phyloP scores from a whole-genome alignment of 2,888 invertebrate genomes.

The Epinotia demarniana region DNA sequence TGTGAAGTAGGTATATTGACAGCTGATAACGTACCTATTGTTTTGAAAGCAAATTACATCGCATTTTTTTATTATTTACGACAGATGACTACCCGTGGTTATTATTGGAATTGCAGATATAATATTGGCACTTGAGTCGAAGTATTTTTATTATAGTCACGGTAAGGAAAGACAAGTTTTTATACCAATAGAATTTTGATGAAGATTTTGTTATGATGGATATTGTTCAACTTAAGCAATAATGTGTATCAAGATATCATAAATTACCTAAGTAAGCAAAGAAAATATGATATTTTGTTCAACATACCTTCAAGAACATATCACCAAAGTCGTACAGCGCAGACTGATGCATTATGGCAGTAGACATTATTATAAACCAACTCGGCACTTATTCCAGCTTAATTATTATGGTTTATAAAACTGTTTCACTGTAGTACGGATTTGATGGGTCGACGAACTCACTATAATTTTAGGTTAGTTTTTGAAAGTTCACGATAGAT shows the following conservation, averaged over 20 bases:
- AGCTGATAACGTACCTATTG: conserved; percentile 42
- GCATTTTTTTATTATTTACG: conserved; percentile 1
- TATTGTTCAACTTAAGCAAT: not conserved
- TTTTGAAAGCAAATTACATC: conserved; percentile 34
- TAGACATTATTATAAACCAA: conserved; percentile 87
- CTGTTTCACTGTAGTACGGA: conserved; percentile 79
- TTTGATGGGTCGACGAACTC: conserved; percentile 73
- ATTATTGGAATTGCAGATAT: not conserved
- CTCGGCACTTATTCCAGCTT: conserved; percentile 80
- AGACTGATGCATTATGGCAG: conserved; percentile 91
- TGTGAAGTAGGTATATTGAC: conserved; percentile 38
- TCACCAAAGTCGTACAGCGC: conserved; percentile 91
- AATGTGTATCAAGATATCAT: not conserved
- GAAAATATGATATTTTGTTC: conserved; percentile 32
- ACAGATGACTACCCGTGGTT: not conserved
- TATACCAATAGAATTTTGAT: not conserved
- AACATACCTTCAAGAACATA: conserved; percentile 88
- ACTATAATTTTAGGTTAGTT: conserved; percentile 74
- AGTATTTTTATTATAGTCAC: not conserved
- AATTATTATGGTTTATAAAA: conserved; percentile 67
- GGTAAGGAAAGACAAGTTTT: not conserved
- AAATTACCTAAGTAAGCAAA: not conserved
- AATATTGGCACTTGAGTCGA: not conserved
- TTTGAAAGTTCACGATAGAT: conserved; percentile 70
- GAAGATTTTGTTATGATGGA: not conserved